Evolutionary conservation across 2,888 invertebrate species (phyloP).

Genomic region (Conus canariensis): DNA sequence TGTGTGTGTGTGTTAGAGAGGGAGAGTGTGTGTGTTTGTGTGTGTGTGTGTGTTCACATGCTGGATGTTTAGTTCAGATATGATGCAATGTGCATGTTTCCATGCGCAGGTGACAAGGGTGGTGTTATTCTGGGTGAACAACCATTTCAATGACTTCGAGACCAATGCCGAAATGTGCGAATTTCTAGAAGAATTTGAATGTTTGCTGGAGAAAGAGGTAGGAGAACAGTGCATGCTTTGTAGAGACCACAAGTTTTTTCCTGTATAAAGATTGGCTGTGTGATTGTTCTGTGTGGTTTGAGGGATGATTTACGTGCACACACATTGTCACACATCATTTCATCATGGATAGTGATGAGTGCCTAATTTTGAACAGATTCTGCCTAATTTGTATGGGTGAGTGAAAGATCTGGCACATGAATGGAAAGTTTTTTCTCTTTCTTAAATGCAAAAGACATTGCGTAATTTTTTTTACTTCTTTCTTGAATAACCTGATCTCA

Average conservation of each 20-base stretch:
- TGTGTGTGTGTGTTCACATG: not conserved
- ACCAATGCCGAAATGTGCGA: conserved; percentile 97
- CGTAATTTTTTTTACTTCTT: no score
- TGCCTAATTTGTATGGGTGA: no score
- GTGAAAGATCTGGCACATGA: no score
- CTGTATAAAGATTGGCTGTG: not conserved
- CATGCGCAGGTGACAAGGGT: conserved; percentile 91
- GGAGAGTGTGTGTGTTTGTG: not conserved
- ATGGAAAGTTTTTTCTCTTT: no score
- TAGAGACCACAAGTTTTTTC: not conserved
- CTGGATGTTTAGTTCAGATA: not conserved
- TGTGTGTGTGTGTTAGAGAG: not conserved
- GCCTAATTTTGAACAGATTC: no score
- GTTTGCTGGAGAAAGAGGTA: conserved; percentile 87
- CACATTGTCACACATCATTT: not conserved
- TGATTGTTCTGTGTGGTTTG: not conserved
- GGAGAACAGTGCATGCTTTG: conserved; percentile 29
- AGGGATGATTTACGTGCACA: not conserved
- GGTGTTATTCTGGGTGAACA: conserved; percentile 98
- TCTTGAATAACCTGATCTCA: no score
- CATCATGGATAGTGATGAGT: no score
- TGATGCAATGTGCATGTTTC: not conserved
- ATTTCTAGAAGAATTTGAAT: conserved; percentile 94
- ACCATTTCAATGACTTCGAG: conserved; percentile 80
- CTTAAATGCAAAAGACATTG: no score